These are phyloP conservation scores for Myrmecobius fasciatus DNA, from an alignment of 2,113 vertebrate genomes.

Conservation along the genomic window DNA sequence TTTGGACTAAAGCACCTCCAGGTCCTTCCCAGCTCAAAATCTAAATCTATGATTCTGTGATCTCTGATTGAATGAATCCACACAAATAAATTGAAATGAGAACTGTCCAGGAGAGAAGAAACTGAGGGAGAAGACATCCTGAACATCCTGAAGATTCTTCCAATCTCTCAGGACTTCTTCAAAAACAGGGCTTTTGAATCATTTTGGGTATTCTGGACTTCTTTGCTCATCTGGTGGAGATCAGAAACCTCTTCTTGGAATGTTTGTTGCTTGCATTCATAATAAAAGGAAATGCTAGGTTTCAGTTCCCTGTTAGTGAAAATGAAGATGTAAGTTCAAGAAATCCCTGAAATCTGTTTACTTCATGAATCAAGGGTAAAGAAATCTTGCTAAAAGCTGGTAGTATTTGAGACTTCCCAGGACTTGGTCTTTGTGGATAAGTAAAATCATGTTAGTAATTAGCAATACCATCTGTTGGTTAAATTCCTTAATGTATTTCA, in stretches of 20 bases:
- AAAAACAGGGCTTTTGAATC: neutral
- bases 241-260: neutral
- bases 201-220: neutral
- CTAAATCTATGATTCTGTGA: neutral
- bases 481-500: neutral
- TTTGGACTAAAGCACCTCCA: neutral
- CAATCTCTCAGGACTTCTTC: neutral
- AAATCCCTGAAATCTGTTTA: neutral
- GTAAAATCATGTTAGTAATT: neutral
- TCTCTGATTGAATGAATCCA: neutral
- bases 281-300: neutral
- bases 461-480: neutral
- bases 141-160: neutral
- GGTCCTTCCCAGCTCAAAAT: neutral
- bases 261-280: neutral
- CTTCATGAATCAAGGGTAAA: neutral
- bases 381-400: neutral
- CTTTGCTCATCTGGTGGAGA: neutral
- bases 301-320: neutral
- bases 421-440: neutral
- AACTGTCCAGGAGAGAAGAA: neutral
- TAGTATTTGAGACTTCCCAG: neutral
- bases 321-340: neutral
- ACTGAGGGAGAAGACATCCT: neutral
- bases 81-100: neutral